Conservation (phyloP, 2,113 vertebrate genomes). For the Zosterops pallidus region DNA sequence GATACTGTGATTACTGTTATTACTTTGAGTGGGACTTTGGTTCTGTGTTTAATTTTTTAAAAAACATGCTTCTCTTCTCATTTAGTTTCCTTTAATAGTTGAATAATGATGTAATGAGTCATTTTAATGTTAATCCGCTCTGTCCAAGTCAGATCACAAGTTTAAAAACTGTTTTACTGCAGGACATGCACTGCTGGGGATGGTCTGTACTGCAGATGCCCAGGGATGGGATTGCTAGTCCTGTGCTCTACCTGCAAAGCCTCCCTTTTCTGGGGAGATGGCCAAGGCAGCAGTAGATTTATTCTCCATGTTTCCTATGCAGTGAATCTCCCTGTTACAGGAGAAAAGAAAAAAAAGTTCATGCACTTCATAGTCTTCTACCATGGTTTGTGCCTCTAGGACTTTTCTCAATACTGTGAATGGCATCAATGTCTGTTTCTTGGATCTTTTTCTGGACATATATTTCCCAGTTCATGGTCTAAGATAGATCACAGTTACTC, state of each 20-base stretch:
- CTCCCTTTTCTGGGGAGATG: not conserved
- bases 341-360: not conserved
- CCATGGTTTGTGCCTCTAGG: not conserved
- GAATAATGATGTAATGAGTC: not conserved
- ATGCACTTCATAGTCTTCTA: not conserved
- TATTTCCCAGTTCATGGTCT: not conserved
- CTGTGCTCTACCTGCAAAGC: not conserved
- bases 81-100: not conserved
- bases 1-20: not conserved
- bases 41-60: not conserved
- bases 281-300: not conserved
- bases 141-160: conserved; percentile 16
- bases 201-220: not conserved
- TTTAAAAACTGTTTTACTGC: not conserved
- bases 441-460: not conserved
- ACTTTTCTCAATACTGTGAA: not conserved
- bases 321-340: not conserved
- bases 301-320: not conserved
- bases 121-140: not conserved
- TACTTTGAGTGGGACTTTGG: not conserved
- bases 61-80: not conserved
- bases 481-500: not conserved
- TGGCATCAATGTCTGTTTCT: not conserved
- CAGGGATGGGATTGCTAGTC: not conserved
- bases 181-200: not conserved